These are phyloP conservation scores for Caranx ignobilis DNA, from an alignment of 2,113 vertebrate genomes.

Conservation along the genomic window DNA sequence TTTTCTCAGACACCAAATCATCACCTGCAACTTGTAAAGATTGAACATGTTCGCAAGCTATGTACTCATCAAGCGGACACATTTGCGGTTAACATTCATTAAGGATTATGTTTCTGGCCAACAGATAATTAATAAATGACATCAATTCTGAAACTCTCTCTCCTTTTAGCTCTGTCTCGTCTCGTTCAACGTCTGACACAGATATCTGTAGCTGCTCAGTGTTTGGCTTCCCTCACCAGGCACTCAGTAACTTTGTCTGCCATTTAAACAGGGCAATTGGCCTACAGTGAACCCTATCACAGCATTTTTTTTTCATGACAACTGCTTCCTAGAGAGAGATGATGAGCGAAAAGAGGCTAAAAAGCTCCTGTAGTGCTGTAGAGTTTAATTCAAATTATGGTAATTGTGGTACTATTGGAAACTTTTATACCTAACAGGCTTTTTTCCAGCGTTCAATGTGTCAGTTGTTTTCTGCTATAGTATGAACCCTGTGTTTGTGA, in stretches of 20 bases:
- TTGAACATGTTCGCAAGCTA: background rate
- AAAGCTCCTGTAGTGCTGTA: background rate
- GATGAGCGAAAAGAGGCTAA: background rate
- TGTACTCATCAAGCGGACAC: background rate
- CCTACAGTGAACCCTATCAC: background rate
- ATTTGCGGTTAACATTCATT: background rate
- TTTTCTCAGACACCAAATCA: background rate
- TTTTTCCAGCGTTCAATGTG: background rate
- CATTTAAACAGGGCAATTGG: background rate
- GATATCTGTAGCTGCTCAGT: background rate
- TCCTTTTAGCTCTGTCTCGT: background rate
- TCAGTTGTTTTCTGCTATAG: background rate
- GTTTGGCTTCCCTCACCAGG: background rate
- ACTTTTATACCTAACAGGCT: background rate
- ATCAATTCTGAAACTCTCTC: background rate
- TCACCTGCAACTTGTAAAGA: background rate
- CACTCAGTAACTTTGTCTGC: background rate
- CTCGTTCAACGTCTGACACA: background rate
- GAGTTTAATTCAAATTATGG: background rate
- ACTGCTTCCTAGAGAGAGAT: background rate
- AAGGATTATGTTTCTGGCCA: background rate
- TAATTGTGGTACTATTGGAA: background rate
- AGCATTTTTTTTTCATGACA: background rate
- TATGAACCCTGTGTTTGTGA: background rate
- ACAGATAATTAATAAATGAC: background rate